phyloP scores from a whole-genome alignment of 1,140 invertebrate genomes.

The Hylaeus anthracinus region DNA sequence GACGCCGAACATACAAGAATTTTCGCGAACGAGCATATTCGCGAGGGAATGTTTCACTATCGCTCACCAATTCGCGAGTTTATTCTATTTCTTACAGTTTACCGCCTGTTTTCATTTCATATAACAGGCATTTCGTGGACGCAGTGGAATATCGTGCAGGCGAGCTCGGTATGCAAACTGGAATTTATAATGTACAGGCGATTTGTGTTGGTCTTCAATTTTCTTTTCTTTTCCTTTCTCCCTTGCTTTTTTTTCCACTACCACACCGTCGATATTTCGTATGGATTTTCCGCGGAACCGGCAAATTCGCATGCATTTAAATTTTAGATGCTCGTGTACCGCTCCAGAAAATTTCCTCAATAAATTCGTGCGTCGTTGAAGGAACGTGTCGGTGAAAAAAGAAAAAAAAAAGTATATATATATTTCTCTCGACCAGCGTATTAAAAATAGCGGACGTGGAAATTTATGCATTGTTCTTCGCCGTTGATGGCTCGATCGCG shows the following conservation, averaged over 20 bases:
- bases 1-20: background rate
- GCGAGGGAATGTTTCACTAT: conserved; percentile 1
- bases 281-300: conserved; percentile 58
- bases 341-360: conserved; percentile 31
- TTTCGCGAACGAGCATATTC: conserved; percentile 1
- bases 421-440: background rate
- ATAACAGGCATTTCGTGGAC: conserved; percentile 54
- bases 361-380: conserved; percentile 22
- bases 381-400: background rate
- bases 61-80: conserved; percentile 2
- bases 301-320: conserved; percentile 75
- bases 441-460: background rate
- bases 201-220: conserved; percentile 68
- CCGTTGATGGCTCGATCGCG: background rate
- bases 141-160: conserved; percentile 71
- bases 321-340: conserved; percentile 66
- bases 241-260: background rate
- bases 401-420: background rate
- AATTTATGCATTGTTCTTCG: background rate
- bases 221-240: conserved; percentile 7
- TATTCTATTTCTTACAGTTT: conserved; percentile 26
- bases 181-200: conserved; percentile 68
- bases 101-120: conserved; percentile 56
- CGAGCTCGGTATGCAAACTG: conserved; percentile 73
- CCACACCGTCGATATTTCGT: conserved; percentile 48